These are phyloP conservation scores for Terrapene triunguis DNA, from an alignment of 2,113 vertebrate species.

Conservation along the genomic window DNA sequence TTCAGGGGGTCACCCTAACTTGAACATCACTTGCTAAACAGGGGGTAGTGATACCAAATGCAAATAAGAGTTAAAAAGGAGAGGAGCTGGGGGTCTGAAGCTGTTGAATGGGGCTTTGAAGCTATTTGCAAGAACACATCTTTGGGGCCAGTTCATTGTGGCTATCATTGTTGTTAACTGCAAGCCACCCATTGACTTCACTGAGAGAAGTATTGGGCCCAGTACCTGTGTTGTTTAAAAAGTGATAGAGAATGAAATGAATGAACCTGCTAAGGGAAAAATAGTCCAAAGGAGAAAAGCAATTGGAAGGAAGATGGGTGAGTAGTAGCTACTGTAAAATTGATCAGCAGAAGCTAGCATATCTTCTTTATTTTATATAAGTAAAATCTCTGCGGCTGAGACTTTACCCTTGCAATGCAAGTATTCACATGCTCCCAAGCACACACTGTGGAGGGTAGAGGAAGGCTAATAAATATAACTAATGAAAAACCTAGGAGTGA, in stretches of 20 bases:
- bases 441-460: not conserved
- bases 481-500: not conserved
- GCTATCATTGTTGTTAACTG: not conserved
- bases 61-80: not conserved
- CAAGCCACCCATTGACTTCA: not conserved
- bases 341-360: not conserved
- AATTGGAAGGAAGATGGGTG: not conserved
- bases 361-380: not conserved
- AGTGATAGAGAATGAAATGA: not conserved
- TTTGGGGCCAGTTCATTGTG: not conserved
- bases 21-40: not conserved
- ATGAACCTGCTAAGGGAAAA: not conserved
- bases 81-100: not conserved
- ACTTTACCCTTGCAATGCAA: not conserved
- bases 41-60: not conserved
- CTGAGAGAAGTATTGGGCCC: not conserved
- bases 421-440: not conserved
- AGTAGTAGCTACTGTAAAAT: not conserved
- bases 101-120: not conserved
- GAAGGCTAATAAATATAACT: not conserved
- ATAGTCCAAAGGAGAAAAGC: not conserved
- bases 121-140: not conserved
- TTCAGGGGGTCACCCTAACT: too few species aligned
- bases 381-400: not conserved
- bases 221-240: not conserved